These are phyloP conservation scores for Paratilapia polleni DNA, from an alignment of 2,113 vertebrate genomes.

Conservation along the genomic window DNA sequence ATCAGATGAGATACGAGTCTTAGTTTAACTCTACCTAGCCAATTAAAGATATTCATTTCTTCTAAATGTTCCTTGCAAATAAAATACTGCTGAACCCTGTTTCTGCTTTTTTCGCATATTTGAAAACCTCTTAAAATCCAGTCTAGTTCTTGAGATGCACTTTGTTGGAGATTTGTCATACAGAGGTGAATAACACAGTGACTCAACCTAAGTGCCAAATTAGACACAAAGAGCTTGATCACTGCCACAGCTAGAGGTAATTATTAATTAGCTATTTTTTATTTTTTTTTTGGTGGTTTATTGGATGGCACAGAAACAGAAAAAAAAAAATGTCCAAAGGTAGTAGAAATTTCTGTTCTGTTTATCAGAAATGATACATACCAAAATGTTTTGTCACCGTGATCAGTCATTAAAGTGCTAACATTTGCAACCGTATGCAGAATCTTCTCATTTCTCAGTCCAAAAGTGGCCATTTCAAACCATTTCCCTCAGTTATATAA, in stretches of 20 bases:
- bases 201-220: slow-evolving; percentile 31
- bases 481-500: slow-evolving; percentile 50
- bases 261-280: not conserved
- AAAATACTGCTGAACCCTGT: not conserved
- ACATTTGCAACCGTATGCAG: not conserved
- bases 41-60: slow-evolving; percentile 27
- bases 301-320: not conserved
- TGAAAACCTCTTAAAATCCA: slow-evolving; percentile 5
- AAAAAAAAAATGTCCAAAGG: not conserved
- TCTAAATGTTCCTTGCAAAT: slow-evolving; percentile 6
- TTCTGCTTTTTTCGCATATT: not conserved
- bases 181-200: not conserved
- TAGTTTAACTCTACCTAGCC: slow-evolving; percentile 12
- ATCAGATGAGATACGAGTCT: slow-evolving; percentile 17
- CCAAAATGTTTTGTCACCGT: no score
- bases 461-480: slow-evolving; percentile 29
- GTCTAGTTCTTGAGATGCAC: not conserved
- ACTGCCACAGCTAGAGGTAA: not conserved
- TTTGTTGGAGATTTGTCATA: slow-evolving; percentile 16
- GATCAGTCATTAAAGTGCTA: not conserved
- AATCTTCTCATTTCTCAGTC: not conserved
- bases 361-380: no score
- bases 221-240: slow-evolving; percentile 15
- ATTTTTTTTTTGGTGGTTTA: not conserved
- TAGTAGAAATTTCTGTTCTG: no score